phyloP scores from a whole-genome alignment of 92 coral and sea anemone species.

The Heteractis magnifica region DNA sequence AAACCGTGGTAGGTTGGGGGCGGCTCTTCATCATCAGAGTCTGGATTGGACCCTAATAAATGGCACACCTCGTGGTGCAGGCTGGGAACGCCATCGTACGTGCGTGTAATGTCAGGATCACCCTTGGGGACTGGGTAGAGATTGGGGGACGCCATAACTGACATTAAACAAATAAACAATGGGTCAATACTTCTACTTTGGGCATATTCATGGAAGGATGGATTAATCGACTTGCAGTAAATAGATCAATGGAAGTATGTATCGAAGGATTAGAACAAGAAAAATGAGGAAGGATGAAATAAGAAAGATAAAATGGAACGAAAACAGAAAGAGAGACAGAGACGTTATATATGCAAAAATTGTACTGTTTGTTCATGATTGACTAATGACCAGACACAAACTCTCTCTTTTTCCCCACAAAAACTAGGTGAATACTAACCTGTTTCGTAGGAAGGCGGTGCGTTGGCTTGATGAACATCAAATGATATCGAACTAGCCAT shows the following conservation, averaged over 20 bases:
- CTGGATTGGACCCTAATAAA: conserved; percentile 69
- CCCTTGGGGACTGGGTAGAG: conserved; percentile 70
- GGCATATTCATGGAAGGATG: too few relatives aligned
- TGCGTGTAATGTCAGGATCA: conserved; percentile 43
- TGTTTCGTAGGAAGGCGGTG: conserved; percentile 84
- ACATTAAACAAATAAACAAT: background rate
- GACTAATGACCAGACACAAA: background rate
- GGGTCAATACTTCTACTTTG: background rate
- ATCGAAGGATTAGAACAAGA: background rate
- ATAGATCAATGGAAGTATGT: too few relatives aligned
- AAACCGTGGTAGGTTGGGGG: conserved; percentile 63
- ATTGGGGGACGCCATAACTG: conserved; percentile 94
- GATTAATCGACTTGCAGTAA: too few relatives aligned
- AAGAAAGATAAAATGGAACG: background rate
- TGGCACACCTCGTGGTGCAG: conserved; percentile 80
- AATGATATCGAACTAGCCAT: conserved; percentile 68
- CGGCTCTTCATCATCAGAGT: conserved; percentile 83
- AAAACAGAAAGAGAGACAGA: background rate
- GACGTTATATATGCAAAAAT: background rate
- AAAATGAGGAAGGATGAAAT: background rate
- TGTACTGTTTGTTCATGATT: background rate
- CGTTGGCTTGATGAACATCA: conserved; percentile 71
- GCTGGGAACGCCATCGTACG: conserved; percentile 57
- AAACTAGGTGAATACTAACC: conserved; percentile 41
- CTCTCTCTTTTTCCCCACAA: too few relatives aligned